Base-by-base conservation (phyloP, 1,140 invertebrate species). In the Drosophila takahashii region DNA sequence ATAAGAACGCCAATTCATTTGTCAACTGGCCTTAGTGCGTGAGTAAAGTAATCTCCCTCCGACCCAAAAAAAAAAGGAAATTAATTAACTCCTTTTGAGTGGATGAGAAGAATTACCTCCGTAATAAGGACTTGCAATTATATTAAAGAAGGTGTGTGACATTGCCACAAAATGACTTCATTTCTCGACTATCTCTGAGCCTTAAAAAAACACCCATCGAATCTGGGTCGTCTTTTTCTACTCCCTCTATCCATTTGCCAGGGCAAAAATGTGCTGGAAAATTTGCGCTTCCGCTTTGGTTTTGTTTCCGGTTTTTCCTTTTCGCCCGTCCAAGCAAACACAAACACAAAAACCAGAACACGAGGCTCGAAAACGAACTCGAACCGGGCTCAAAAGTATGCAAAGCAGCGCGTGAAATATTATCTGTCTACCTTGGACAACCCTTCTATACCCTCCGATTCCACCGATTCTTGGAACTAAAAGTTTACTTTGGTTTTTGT, bases 211-310 rank as follows among this genome's bases (percentile, higher is more conserved):
- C 67, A 70, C 34, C 51, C 42, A 67, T 54, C 51, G 32, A 65
- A 76, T 52, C 72, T 76, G 72, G 72, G 72, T 76, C 76, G 76
- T 15, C 52, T 51, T 18, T 60, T 22, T 22, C 22, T 22, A 22
- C 4, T 9, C 4, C 9, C 41, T 10, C 34, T 26, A 18, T 11
- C 2, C 13, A n/a, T 48, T 50, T 41, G 62, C 56, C 57, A 41
- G 57, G 50, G 62, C 62, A 84, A 89, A 89, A 89, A 89, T 89
- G 85, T 90, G 84, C 84, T 89, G 85, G 84, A 89, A 89, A 89
- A 89, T 89, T 89, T 89, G 85, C 84, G 85, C 84, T 89, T 89
- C 84, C 84, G 84, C 84, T 89, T 89, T 90, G 79, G 84, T 90
- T 89, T 89, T 90, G 85, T 90, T 89, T 89, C 84, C 84, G 84